phyloP scores from a whole-genome alignment of 2,888 invertebrate genomes.

The Patella depressa region DNA sequence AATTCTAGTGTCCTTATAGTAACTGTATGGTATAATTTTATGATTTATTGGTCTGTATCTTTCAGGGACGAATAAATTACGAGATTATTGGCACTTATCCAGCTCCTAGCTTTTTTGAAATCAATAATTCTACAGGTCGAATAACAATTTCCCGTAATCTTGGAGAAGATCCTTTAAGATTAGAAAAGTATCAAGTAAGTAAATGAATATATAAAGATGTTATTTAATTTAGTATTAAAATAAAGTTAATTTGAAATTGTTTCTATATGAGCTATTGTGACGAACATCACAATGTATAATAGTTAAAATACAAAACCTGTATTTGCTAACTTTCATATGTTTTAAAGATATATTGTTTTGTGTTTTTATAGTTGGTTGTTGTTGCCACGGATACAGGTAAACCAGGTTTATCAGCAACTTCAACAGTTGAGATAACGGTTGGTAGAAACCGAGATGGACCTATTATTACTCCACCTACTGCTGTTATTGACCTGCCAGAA shows the following conservation, averaged over 20 bases:
- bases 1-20: no score
- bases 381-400: conserved; percentile 57
- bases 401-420: conserved; percentile 44
- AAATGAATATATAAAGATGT: neutral
- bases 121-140: conserved; percentile 51
- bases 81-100: conserved; percentile 51
- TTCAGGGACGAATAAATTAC: conserved; percentile 54
- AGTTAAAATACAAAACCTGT: no score
- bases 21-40: no score
- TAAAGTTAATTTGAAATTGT: neutral
- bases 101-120: conserved; percentile 55
- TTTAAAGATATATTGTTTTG: no score
- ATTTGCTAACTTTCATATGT: no score
- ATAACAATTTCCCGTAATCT: conserved; percentile 52
- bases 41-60: conserved; percentile 2
- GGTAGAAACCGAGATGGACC: conserved; percentile 59
- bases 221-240: no score
- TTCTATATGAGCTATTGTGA: neutral
- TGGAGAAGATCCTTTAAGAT: conserved; percentile 47
- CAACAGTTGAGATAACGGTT: conserved; percentile 50
- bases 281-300: no score
- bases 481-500: conserved; percentile 45
- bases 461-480: conserved; percentile 45
- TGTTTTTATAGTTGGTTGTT: conserved; percentile 49
- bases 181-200: conserved; percentile 53